Evolutionary conservation across 2,797 vertebrate species (phyloP).

Genomic region (Crocidura indochinensis): DNA sequence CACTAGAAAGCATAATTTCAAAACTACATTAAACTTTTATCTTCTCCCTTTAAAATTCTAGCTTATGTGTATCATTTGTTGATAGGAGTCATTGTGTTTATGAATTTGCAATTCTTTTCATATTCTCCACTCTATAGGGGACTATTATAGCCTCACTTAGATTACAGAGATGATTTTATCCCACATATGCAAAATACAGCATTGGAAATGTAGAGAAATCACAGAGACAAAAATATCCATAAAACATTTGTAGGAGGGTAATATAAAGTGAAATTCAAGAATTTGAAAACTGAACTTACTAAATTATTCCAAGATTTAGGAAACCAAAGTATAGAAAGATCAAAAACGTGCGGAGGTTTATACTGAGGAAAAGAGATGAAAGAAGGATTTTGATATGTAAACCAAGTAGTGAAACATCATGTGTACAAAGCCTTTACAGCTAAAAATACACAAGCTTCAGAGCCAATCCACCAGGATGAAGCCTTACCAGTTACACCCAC

Average conservation of each 20-base stretch:
- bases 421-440: no score
- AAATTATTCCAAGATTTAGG: neutral
- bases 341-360: neutral
- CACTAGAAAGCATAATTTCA: conserved; percentile 39
- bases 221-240: neutral
- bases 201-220: conserved; percentile 30
- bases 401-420: no score
- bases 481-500: no score
- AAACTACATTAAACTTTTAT: conserved; percentile 62
- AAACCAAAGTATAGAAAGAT: neutral
- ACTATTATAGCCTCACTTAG: neutral
- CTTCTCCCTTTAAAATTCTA: conserved; percentile 26
- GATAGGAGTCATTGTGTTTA: conserved; percentile 2
- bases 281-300: conserved; percentile 17
- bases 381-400: neutral
- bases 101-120: conserved; percentile 44
- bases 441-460: no score
- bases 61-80: conserved; percentile 35
- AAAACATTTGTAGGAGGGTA: neutral
- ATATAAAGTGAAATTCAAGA: neutral
- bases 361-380: neutral
- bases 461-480: no score
- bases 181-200: conserved; percentile 58
- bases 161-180: neutral
- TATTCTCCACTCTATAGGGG: conserved; percentile 12